Evolutionary conservation across 2,113 vertebrate species (phyloP).

Genomic region (Tenrec ecaudatus): DNA sequence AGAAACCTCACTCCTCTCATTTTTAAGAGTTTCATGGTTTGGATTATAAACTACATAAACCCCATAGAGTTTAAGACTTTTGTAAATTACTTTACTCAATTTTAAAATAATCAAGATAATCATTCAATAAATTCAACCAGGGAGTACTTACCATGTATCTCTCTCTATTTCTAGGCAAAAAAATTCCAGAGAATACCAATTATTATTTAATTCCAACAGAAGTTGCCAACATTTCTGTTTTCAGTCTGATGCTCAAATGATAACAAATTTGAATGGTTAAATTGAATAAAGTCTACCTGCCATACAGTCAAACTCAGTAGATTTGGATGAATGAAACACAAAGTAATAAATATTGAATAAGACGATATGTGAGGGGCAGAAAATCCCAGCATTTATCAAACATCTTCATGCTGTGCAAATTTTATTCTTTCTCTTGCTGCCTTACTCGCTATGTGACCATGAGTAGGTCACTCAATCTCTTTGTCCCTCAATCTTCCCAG

Average conservation of each 20-base stretch:
- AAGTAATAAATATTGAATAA: neutral
- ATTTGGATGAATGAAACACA: neutral
- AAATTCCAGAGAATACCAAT: neutral
- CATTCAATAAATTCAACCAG: neutral
- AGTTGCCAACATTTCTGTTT: neutral
- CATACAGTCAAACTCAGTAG: neutral
- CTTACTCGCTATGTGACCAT: neutral
- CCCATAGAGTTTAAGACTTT: slow-evolving; percentile 1
- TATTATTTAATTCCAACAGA: neutral
- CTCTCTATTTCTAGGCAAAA: neutral
- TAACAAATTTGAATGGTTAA: neutral
- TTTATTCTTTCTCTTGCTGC: neutral
- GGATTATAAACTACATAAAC: neutral
- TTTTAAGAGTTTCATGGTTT: neutral
- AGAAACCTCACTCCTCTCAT: neutral
- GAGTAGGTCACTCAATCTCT: neutral
- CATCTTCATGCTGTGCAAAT: neutral
- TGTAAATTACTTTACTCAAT: neutral
- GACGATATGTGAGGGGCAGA: neutral
- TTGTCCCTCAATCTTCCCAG: neutral
- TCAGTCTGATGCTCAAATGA: neutral
- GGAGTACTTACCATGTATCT: neutral
- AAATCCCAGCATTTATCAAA: neutral
- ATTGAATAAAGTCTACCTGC: neutral
- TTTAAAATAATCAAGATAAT: neutral